Evolutionary conservation across 2,888 invertebrate genomes (phyloP), one percentile per base, ranked within the genome.

Genomic region (Hypena proboscidalis): DNA sequence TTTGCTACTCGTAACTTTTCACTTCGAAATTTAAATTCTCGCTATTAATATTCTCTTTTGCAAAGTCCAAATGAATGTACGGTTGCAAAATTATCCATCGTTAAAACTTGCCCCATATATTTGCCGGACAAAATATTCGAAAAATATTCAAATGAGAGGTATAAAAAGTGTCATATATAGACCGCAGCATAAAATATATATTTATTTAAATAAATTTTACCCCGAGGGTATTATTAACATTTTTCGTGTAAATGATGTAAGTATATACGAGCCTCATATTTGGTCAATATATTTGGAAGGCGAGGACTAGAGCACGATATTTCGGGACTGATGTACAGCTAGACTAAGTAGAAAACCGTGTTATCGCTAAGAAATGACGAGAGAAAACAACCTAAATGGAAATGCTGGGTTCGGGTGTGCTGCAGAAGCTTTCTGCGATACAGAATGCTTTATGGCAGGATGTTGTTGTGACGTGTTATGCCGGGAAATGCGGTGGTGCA

Each of bases 321-420:
- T 19, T 11, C 20, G 10, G 20, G 19, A 11, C 10, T 9, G 17
- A 20, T 19, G 31, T 15, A 32, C 9, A 29, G 10, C 21, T 37
- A 35, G 36, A 11, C 36, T 52, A 49, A 59, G 52, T 59, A 41
- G 41, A 47, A 59, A 56, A 44, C 21, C 56, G 27, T 59, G 56
- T 59, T 33, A 34, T 27, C 14, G 26, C 53, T 22, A 42, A 36
- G 26, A 45, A 45, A 52, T 20, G 41, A 22, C 36, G 10, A 43
- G 15, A 36, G 13, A 23, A 37, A 46, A 31, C 38, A 41, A 43
- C 29, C 26, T 11, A 45, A 31, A 54, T 41, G 31, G 39, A 37
- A 26, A 38, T 32, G 15, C 33, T 36, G 34, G 25, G 31, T 36
- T 29, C 5, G 21, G 25, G 42, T 17, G 21, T 50, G 36, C 36